phyloP scores from a whole-genome alignment of 2,797 vertebrate genomes.

The Natrix natrix region DNA sequence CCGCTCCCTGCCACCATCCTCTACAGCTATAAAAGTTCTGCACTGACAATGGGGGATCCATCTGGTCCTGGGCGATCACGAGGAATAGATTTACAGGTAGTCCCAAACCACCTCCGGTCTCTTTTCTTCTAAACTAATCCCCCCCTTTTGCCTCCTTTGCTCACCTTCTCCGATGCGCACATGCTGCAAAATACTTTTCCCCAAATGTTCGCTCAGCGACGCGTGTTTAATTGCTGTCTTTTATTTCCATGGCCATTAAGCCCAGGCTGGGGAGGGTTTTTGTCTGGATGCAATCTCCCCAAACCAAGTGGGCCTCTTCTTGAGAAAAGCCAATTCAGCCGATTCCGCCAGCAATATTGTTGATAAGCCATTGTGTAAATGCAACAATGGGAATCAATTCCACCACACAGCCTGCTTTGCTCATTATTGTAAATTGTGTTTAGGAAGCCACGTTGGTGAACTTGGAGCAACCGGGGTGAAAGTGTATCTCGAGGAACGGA shows the following conservation, averaged over 20 bases:
- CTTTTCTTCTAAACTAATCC: background rate
- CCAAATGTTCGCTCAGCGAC: slow-evolving; percentile 16
- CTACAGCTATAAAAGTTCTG: background rate
- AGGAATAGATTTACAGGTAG: background rate
- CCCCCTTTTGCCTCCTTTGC: background rate
- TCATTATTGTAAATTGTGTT: background rate
- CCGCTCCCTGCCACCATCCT: background rate
- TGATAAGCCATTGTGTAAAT: slow-evolving; percentile 34
- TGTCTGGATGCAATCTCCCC: background rate
- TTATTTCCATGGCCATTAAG: slow-evolving; percentile 22
- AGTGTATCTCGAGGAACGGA: background rate
- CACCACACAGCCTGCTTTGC: background rate
- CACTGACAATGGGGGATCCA: background rate
- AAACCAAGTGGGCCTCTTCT: background rate
- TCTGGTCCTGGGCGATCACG: background rate
- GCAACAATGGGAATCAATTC: slow-evolving; percentile 17
- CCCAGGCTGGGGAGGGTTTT: background rate
- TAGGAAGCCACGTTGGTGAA: background rate
- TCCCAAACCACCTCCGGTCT: background rate
- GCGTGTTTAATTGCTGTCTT: slow-evolving; percentile 20
- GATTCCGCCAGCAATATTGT: slow-evolving; percentile 19
- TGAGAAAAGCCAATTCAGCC: slow-evolving; percentile 17
- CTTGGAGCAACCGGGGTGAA: background rate
- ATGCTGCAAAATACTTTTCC: background rate
- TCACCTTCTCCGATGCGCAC: background rate